Evolutionary conservation across 2,797 vertebrate species (phyloP).

Genomic region (Rhynchotus rufescens): DNA sequence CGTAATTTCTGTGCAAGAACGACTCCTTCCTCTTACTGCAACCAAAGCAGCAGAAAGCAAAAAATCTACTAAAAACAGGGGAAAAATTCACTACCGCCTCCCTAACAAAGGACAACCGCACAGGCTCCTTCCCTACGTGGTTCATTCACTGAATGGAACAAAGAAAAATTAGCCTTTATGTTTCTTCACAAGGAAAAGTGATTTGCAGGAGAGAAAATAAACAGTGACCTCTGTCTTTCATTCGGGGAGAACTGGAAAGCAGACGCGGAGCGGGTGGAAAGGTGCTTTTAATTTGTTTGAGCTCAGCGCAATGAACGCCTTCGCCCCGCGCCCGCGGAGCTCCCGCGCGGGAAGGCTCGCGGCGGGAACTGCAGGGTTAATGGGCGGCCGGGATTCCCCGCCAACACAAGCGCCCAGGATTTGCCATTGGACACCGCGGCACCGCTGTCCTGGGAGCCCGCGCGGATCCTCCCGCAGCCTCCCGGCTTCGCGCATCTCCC

Average conservation of each 20-base stretch:
- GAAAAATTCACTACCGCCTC: not conserved
- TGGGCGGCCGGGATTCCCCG: conserved; percentile 30
- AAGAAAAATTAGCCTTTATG: not conserved
- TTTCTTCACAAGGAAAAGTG: conserved; percentile 19
- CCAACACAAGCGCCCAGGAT: conserved; percentile 38
- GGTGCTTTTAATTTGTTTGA: not conserved
- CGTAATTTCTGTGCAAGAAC: not conserved
- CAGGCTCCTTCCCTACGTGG: conserved; percentile 22
- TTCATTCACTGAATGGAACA: conserved; percentile 11
- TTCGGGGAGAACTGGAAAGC: not conserved
- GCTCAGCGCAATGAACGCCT: not conserved
- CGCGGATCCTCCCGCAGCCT: conserved; percentile 31
- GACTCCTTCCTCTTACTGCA: not conserved
- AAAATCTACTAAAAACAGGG: not conserved
- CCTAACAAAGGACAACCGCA: not conserved
- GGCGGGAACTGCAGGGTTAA: conserved; percentile 1
- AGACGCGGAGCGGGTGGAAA: not conserved
- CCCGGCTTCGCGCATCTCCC: conserved; percentile 5
- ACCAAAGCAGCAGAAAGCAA: not conserved
- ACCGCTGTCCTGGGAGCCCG: conserved; percentile 24
- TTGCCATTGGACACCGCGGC: conserved; percentile 51
- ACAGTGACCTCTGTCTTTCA: not conserved
- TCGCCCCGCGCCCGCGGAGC: not conserved
- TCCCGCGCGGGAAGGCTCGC: not conserved
- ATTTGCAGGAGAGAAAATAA: not conserved